Percentiles rank a stretch among this genome's conserved stretches.
Evolutionary conservation across 2,888 invertebrate genomes (phyloP).

Genomic region (Papilio gigon): DNA sequence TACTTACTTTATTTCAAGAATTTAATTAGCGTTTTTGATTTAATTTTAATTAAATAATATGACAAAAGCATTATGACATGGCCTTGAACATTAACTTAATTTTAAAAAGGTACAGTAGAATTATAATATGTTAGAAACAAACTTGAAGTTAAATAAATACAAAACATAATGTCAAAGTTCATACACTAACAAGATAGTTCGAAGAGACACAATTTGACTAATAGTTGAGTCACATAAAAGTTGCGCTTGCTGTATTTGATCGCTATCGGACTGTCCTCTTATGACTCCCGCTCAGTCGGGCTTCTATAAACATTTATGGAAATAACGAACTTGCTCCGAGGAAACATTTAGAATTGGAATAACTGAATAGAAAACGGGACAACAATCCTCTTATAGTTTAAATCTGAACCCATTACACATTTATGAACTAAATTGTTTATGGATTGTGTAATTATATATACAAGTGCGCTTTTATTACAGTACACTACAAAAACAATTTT

Average conservation of each 20-base stretch:
- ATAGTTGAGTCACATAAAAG: background rate
- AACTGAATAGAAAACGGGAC: constrained; percentile 21
- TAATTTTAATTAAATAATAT: no score
- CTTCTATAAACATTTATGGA: constrained; percentile 32
- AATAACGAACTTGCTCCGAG: constrained; percentile 32
- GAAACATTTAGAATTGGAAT: constrained; percentile 27
- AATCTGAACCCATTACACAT: constrained; percentile 2
- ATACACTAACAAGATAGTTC: background rate
- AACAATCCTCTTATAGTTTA: constrained; percentile 2
- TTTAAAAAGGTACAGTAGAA: no score
- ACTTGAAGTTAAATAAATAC: background rate
- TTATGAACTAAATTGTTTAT: constrained; percentile 12
- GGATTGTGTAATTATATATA: background rate
- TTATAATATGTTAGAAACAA: no score
- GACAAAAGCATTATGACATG: no score
- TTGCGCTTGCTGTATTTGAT: background rate
- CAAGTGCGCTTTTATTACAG: background rate
- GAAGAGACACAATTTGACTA: background rate
- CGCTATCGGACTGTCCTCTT: constrained; percentile 1
- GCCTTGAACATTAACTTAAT: no score
- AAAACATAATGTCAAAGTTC: no score
- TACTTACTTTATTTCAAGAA: no score
- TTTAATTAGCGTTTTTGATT: no score
- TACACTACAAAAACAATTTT: no score
- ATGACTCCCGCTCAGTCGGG: background rate